Base-by-base conservation (phyloP, 2,113 vertebrate genomes). In the Larimichthys crocea region DNA sequence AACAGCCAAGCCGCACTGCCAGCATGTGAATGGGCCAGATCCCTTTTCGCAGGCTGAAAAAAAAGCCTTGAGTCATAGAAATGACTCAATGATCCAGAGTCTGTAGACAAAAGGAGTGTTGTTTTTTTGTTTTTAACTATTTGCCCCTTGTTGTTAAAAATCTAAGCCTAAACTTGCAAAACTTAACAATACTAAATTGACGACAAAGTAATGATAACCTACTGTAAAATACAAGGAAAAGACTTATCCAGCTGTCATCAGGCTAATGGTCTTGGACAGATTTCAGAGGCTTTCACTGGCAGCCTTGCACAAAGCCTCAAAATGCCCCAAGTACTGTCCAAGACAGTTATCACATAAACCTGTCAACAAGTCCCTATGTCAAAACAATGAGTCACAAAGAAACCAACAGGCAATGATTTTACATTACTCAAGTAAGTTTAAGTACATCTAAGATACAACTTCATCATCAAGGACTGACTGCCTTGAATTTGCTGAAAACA, bases 221-320 rank as follows among this genome's bases (percentile, higher is more conserved):
- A 62, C 31, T 62, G 55, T 22, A 59, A 72, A 69, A 70, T 16
- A 71, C 22, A 31, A 57, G 44, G 52, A 22, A 61, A 0, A 16
- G 29, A 24, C 64, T 55, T 76, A 26, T 82, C 59, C 57, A 73
- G 26, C 61, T 82, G 59, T 80, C 85, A 73, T 53, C 56, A 14
- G 17, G 59, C 70, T 76, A 64, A 83, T 76, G 55, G 60, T 29
- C 56, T 68, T 78, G 80, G 75, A 71, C 19, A 53, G 29, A 64
- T 80, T 76, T 86, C 68, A 73, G 50, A 81, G 46, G 76, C 78
- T 84, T 86, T 85, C 76, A 87, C 70, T 86, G 85, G 77, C 85
- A 83, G 55, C 48, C 48, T 89, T 71, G 61, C 88, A 76, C 50
- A 63, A 64, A 83, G 63, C 62, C 86, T 88, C 77, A 63, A 88